phyloP scores from a whole-genome alignment of 2,113 vertebrate species.

The Microcebus tavaratra region DNA sequence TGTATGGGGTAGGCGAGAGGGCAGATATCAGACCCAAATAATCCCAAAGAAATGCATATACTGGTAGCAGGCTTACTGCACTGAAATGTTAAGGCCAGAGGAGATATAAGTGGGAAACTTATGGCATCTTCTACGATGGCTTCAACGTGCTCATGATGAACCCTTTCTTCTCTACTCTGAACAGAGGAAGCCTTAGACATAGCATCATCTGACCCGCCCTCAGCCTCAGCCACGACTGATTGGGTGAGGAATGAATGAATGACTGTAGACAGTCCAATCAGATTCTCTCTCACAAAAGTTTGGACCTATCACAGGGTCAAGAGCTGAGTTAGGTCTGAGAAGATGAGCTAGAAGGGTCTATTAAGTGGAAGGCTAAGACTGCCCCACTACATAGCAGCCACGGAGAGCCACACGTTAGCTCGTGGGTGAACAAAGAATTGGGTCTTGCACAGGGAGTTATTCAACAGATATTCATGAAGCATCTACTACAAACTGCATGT shows the following conservation, averaged over 20 bases:
- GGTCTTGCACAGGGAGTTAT: neutral
- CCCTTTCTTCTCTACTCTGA: neutral
- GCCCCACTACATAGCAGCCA: neutral
- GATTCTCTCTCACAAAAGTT: neutral
- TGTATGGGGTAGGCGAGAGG: accelerated
- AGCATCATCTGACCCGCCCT: neutral
- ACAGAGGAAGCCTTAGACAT: neutral
- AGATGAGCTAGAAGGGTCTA: neutral
- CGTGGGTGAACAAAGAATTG: neutral
- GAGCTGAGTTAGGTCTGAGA: neutral
- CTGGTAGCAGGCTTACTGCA: neutral
- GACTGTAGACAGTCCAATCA: neutral
- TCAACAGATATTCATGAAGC: neutral
- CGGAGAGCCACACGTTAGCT: neutral
- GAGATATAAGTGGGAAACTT: neutral
- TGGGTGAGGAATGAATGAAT: neutral
- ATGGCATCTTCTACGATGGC: neutral
- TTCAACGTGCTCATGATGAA: neutral
- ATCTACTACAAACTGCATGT: neutral
- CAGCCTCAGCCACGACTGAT: neutral
- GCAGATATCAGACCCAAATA: neutral
- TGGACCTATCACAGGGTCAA: neutral
- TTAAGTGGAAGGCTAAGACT: neutral
- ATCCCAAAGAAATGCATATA: neutral
- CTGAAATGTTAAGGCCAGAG: neutral